phyloP scores from a whole-genome alignment of 2,888 invertebrate genomes.

The Molorchus minor region DNA sequence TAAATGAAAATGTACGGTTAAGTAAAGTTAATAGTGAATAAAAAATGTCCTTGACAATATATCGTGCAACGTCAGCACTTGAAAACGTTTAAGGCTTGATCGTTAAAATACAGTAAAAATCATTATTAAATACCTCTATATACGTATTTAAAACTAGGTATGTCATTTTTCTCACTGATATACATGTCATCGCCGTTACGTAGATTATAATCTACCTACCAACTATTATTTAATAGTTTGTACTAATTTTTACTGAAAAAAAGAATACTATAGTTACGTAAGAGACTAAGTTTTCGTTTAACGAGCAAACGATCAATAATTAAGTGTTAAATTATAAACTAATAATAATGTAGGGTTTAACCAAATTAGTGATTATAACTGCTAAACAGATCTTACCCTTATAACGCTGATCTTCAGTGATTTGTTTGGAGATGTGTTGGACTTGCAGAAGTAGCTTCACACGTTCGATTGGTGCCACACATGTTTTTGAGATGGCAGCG shows the following conservation, averaged over 20 bases:
- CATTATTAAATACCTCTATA: not conserved
- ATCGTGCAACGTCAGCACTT: not conserved
- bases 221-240: not conserved
- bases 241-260: not conserved
- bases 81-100: not conserved
- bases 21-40: not conserved
- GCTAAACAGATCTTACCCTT: slow-evolving; percentile 73
- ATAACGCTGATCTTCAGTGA: slow-evolving; percentile 85
- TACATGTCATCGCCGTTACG: not conserved
- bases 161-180: slow-evolving; percentile 1
- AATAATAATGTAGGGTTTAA: not conserved
- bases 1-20: too few relatives aligned
- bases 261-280: slow-evolving; percentile 8
- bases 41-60: slow-evolving; percentile 12
- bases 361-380: not conserved
- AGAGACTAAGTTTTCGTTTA: not conserved
- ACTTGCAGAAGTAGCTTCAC: slow-evolving; percentile 94
- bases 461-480: slow-evolving; percentile 94
- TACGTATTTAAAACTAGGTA: not conserved
- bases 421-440: slow-evolving; percentile 92
- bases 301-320: not conserved
- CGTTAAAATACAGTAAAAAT: not conserved
- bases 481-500: slow-evolving; percentile 93
- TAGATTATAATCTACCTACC: too few relatives aligned
- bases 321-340: not conserved